A percentile compares a stretch with the other conserved stretches of the same genome.
Conservation (phyloP, 2,797 vertebrate genomes). For the Monodelphis domestica region DNA sequence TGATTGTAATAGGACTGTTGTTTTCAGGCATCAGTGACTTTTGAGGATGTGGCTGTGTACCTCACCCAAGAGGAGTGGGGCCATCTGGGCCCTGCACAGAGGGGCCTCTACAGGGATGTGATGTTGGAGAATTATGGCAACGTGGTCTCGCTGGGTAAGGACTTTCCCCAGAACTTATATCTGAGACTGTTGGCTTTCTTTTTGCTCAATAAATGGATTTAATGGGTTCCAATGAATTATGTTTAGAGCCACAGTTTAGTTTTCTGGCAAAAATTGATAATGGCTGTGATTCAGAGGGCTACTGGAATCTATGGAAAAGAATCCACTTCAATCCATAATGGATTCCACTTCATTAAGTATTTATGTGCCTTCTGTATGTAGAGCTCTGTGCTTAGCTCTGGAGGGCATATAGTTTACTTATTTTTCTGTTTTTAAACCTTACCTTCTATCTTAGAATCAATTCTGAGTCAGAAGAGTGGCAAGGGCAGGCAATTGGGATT, state of each 20-base stretch:
- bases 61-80: constrained; percentile 77
- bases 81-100: constrained; percentile 71
- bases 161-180: background rate
- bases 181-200: background rate
- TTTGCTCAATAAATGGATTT: constrained; percentile 11
- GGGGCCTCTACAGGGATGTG: constrained; percentile 70
- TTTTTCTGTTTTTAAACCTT: no score
- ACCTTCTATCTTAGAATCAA: no score
- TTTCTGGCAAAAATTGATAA: constrained; percentile 5
- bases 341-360: background rate
- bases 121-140: constrained; percentile 77
- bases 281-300: background rate
- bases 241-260: background rate
- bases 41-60: constrained; percentile 77
- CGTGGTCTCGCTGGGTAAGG: constrained; percentile 72
- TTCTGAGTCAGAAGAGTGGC: no score
- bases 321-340: background rate
- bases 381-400: background rate
- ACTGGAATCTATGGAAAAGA: background rate
- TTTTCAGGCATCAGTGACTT: constrained; percentile 73
- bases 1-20: background rate
- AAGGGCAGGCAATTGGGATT: no score
- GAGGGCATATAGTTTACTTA: no score
- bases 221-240: background rate
- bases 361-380: background rate